Evolutionary conservation across 2,797 vertebrate species (phyloP).

Genomic region (Clarias fuscus): DNA sequence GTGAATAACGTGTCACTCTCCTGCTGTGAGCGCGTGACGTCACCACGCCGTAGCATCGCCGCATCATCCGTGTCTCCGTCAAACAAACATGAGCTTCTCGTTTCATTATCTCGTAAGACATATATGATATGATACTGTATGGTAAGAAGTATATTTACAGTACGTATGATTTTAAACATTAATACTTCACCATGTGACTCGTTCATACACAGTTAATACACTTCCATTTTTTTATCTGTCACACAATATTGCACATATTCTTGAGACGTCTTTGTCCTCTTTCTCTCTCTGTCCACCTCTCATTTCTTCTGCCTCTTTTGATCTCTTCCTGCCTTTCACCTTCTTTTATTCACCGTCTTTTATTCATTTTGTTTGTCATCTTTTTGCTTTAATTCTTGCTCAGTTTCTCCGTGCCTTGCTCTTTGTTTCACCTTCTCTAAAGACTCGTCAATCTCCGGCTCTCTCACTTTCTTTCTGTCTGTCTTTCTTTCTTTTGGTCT

Average conservation of each 20-base stretch:
- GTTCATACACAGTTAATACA: background rate
- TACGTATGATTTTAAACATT: background rate
- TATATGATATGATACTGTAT: background rate
- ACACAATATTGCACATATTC: too few species aligned
- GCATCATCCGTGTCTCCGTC: background rate
- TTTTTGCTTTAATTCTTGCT: background rate
- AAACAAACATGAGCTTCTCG: background rate
- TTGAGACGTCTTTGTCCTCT: background rate
- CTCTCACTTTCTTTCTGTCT: background rate
- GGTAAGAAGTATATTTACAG: too few species aligned
- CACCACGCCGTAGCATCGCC: background rate
- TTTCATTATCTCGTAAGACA: conserved; percentile 1
- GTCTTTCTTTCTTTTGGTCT: background rate
- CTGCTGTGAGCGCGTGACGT: conserved; percentile 12
- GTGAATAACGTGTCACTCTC: conserved; percentile 33
- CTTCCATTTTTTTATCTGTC: background rate
- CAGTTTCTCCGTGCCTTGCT: background rate
- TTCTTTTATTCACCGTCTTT: too few species aligned
- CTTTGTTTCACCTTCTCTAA: background rate
- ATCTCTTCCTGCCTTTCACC: background rate
- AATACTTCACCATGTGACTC: background rate
- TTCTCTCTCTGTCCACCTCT: background rate
- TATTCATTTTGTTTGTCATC: background rate
- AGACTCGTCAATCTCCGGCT: too few species aligned
- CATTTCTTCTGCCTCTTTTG: background rate